Evolutionary conservation across 2,797 vertebrate genomes (phyloP).

Genomic region (Acipenser oxyrinchus): DNA sequence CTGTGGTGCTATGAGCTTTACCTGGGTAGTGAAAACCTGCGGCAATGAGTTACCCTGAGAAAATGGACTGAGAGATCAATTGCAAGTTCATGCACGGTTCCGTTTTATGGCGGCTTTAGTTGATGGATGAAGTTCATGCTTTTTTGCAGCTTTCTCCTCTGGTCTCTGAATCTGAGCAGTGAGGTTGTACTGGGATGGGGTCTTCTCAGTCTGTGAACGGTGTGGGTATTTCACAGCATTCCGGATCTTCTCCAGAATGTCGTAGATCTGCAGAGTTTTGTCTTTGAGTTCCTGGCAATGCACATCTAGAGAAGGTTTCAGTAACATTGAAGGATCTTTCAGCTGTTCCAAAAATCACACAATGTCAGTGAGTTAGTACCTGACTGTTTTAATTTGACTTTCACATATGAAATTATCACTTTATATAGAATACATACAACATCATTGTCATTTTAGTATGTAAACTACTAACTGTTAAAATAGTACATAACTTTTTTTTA

Average conservation of each 20-base stretch:
- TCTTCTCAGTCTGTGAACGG: slow-evolving; percentile 29
- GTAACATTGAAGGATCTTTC: slow-evolving; percentile 31
- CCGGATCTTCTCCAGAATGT: slow-evolving; percentile 40
- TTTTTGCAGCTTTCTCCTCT: slow-evolving; percentile 34
- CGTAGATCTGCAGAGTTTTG: slow-evolving; percentile 44
- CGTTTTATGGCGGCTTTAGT: too few species aligned
- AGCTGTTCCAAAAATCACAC: slow-evolving; percentile 18
- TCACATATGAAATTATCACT: too few species aligned
- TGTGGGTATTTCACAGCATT: slow-evolving; percentile 34
- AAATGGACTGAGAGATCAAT: too few species aligned
- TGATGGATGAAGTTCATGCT: slow-evolving; percentile 24
- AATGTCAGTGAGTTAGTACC: too few species aligned
- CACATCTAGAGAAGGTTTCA: slow-evolving; percentile 17
- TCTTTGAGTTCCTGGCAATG: slow-evolving; percentile 27
- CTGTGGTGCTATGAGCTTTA: too few species aligned
- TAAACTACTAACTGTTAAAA: too few species aligned
- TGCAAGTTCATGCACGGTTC: neutral
- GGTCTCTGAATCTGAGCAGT: slow-evolving; percentile 47
- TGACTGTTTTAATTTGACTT: too few species aligned
- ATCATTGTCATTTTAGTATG: too few species aligned
- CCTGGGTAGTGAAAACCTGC: too few species aligned
- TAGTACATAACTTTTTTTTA: too few species aligned
- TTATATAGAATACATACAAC: too few species aligned
- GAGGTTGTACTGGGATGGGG: slow-evolving; percentile 38
- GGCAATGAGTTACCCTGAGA: too few species aligned